phyloP scores from a whole-genome alignment of 2,888 invertebrate genomes.

The Punctoribates punctum region DNA sequence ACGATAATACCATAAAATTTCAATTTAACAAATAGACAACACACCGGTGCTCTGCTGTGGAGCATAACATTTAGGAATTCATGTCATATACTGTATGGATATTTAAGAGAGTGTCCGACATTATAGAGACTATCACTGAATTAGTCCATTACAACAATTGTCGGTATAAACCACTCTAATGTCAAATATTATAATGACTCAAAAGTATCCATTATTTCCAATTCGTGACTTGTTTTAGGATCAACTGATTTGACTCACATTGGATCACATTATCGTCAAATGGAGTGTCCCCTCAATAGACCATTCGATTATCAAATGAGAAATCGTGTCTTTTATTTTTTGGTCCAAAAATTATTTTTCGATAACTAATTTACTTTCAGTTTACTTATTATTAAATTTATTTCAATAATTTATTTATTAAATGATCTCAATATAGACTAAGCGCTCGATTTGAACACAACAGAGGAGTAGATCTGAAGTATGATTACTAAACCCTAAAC shows the following conservation, averaged over 20 bases:
- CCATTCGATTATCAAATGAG: no score
- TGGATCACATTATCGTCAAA: constrained; percentile 6
- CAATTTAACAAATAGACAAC: constrained; percentile 18
- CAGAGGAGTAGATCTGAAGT: background rate
- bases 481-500: background rate
- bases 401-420: background rate
- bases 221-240: constrained; percentile 31
- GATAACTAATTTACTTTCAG: background rate
- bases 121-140: constrained; percentile 13
- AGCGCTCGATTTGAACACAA: background rate
- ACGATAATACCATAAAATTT: constrained; percentile 34
- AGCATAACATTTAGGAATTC: background rate
- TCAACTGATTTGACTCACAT: constrained; percentile 14
- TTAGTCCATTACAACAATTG: constrained; percentile 2
- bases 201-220: background rate
- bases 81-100: constrained; percentile 17
- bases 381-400: background rate
- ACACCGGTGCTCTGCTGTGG: background rate
- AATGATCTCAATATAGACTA: background rate
- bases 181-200: constrained; percentile 28
- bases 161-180: background rate
- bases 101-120: constrained; percentile 32
- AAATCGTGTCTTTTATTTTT: no score
- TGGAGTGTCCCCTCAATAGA: background rate
- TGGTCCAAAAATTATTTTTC: background rate